Evolutionary conservation across 2,797 vertebrate genomes (phyloP).

Genomic region (Champsocephalus gunnari): DNA sequence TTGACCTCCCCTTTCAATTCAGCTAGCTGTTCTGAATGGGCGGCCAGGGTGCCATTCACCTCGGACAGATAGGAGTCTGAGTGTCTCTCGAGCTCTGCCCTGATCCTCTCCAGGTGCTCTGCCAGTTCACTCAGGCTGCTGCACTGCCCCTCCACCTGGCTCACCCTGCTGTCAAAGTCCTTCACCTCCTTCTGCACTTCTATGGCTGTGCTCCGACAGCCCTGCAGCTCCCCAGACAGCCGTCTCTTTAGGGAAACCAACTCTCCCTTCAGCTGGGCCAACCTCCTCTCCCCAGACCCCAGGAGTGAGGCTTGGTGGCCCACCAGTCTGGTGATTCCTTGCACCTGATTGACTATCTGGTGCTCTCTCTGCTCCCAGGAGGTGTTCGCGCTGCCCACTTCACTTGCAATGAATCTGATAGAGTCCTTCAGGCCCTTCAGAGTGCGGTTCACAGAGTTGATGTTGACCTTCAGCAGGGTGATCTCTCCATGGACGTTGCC

Average conservation of each 20-base stretch:
- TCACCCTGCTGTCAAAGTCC: conserved; percentile 89
- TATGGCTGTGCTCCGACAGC: conserved; percentile 87
- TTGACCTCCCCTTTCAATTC: conserved; percentile 89
- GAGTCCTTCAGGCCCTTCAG: conserved; percentile 95
- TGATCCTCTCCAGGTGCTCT: conserved; percentile 86
- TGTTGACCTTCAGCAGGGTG: conserved; percentile 95
- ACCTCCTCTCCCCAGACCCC: conserved; percentile 88
- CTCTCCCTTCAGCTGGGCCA: conserved; percentile 92
- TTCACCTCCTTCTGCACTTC: conserved; percentile 88
- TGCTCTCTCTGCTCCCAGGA: conserved; percentile 91
- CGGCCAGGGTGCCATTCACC: conserved; percentile 88
- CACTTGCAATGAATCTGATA: conserved; percentile 87
- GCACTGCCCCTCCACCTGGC: conserved; percentile 89
- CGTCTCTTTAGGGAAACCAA: conserved; percentile 89
- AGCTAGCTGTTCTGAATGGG: conserved; percentile 89
- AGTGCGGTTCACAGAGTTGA: conserved; percentile 94
- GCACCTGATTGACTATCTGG: conserved; percentile 90
- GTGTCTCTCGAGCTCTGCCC: conserved; percentile 87
- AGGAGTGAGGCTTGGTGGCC: conserved; percentile 90
- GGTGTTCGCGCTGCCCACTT: conserved; percentile 88
- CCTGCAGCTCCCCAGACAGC: conserved; percentile 88
- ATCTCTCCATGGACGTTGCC: conserved; percentile 93
- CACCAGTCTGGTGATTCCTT: conserved; percentile 92
- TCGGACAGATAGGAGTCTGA: conserved; percentile 89
- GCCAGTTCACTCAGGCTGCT: conserved; percentile 85